Base-by-base conservation (phyloP, 2,113 vertebrate species). In the Alethe castanea region DNA sequence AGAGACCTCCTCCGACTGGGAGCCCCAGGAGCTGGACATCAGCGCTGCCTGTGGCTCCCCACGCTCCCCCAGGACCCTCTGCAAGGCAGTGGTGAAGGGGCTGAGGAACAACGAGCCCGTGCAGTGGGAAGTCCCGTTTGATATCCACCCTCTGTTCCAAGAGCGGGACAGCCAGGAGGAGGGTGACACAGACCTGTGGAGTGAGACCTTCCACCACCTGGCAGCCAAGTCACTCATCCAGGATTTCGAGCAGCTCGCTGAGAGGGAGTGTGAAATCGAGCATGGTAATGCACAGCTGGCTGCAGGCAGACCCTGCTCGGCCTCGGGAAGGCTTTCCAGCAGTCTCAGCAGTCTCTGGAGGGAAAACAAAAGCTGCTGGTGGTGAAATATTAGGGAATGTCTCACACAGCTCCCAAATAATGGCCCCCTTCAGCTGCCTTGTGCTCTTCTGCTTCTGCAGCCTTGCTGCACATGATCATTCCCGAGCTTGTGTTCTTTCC, bases 161-260 rank as follows among this genome's bases (percentile, higher is more conserved):
- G 98, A 98, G 20, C 94, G 96, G 6, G 97, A 98, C 62, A 96
- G 95, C 6, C 97, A 88, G 91, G 97, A 94, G 12, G 98, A 97
- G 3, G 96, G 96, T 1, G 98, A 98, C 2, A 91, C 97, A 4
- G 99, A 99, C 77, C 95, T 98, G 62, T 99, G 99, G 99, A 98
- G 97, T 0, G 98, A 99, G 97, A 99, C 99, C 90, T 99, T 99
- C 97, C 99, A 99, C 95, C 99, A 99, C 92, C 96, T 99, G 98
- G 99, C 99, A 0, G 99, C 98, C 52, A 98, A 97, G 64, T 98
- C 99, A n/a, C 98, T 99, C 96, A 98, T 99, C 88, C 97, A 98
- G 10, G 99, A 99, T 97, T 99, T 99, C 4, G 99, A 99, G 96
- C 98, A 99, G 89, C 98, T 99, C 83, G 98, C 97, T 0, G 98